Evolutionary conservation across 2,888 invertebrate species (phyloP), one percentile per base, ranked within the genome.

Genomic region (Leucoma salicis): DNA sequence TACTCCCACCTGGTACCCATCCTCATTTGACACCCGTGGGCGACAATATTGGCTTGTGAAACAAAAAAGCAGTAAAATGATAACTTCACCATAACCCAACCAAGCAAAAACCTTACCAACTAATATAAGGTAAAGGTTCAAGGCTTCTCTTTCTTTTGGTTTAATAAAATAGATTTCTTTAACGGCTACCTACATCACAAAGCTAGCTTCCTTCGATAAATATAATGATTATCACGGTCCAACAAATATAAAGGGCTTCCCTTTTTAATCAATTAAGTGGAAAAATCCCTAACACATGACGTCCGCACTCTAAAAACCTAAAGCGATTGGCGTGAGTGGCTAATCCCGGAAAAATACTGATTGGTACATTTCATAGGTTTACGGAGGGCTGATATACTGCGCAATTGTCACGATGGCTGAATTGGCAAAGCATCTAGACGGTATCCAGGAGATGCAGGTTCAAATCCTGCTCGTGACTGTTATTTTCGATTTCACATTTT

Each of bases 231-330:
- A 36, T 12, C 31, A 42, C 36, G 27, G 12, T 31, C 32, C 27
- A 52, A 56, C 49, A 59, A 63, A 67, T 56, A 63, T 37, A 65
- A 67, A 66, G 68, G 59, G 64, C 63, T 60, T 60, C 54, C 62
- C 57, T 52, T 66, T 78, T 74, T 73, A 79, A 74, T 75, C 74
- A 75, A 78, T 78, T 78, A 76, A 70, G 63, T 64, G 70, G 68
- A 70, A 76, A 71, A 78, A 70, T 71, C 71, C 71, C 72, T 70
- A 74, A 74, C 76, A 70, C 73, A 75, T 75, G 81, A 75, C 73
- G 78, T 75, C 74, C 70, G 69, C 70, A 68, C 78, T 75, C 71
- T 66, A 71, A 71, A 78, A 70, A 72, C 65, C 74, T 65, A 70
- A 76, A 79, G 66, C 74, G 74, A 74, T 79, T 73, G 73, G 66